Percentiles rank a stretch among this genome's conserved stretches.
phyloP scores from a whole-genome alignment of 2,797 vertebrate genomes.

The Sebastes taczanowskii region DNA sequence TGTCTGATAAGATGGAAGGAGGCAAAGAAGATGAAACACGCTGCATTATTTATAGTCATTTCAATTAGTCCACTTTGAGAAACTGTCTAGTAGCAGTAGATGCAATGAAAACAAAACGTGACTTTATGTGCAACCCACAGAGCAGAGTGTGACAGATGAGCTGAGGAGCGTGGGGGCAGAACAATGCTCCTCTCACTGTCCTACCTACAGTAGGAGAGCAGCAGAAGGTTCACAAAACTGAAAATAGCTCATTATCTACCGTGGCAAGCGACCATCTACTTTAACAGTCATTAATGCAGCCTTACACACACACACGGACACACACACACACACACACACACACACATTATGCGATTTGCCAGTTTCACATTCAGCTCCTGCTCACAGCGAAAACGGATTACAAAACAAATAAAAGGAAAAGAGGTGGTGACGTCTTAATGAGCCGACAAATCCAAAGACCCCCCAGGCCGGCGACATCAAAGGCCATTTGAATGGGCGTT shows the following conservation, averaged over 20 bases:
- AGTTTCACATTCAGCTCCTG: slow-evolving; percentile 40
- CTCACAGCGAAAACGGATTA: slow-evolving; percentile 61
- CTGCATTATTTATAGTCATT: slow-evolving; percentile 53
- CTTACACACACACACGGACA: slow-evolving; percentile 16
- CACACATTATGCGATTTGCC: slow-evolving; percentile 53
- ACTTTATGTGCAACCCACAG: slow-evolving; percentile 19
- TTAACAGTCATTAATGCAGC: slow-evolving; percentile 48
- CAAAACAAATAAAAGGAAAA: slow-evolving; percentile 78
- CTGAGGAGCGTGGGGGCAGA: slow-evolving; percentile 26
- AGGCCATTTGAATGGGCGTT: slow-evolving; percentile 76
- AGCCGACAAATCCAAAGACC: slow-evolving; percentile 74
- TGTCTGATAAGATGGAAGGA: not conserved
- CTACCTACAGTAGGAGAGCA: slow-evolving; percentile 38
- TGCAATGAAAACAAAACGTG: slow-evolving; percentile 32
- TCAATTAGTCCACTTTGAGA: slow-evolving; percentile 20
- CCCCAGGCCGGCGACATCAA: slow-evolving; percentile 73
- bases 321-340: not conserved
- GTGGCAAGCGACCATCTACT: slow-evolving; percentile 43
- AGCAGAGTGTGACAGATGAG: slow-evolving; percentile 23
- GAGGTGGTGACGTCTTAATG: slow-evolving; percentile 78
- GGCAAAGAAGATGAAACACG: slow-evolving; percentile 13
- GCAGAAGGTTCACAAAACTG: slow-evolving; percentile 49
- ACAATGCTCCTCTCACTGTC: slow-evolving; percentile 21
- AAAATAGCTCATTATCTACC: slow-evolving; percentile 72
- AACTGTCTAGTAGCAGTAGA: slow-evolving; percentile 1